These are phyloP conservation scores for Crotalus tigris DNA, from an alignment of 2,113 vertebrate species.

Conservation along the genomic window DNA sequence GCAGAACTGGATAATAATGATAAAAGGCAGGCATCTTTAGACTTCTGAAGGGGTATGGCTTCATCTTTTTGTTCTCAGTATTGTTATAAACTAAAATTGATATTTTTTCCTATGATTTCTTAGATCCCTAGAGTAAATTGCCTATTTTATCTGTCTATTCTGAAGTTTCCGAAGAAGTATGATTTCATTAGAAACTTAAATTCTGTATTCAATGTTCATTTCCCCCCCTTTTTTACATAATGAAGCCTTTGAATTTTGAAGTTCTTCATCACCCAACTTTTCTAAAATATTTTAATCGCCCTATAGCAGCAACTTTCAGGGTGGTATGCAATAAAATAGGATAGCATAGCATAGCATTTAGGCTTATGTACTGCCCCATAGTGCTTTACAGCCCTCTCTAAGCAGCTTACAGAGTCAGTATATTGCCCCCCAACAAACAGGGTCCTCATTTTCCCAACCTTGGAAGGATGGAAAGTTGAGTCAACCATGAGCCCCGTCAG, in stretches of 20 bases:
- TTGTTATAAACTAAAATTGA: not conserved
- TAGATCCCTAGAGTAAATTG: not conserved
- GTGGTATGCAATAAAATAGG: not conserved
- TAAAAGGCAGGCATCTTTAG: not conserved
- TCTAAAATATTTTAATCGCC: not conserved
- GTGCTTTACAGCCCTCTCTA: not conserved
- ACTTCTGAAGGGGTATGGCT: not conserved
- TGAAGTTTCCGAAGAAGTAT: not conserved
- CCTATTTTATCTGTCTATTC: not conserved
- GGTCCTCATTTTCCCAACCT: not conserved
- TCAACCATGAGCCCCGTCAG: not conserved
- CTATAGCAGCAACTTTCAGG: not conserved
- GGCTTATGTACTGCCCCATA: not conserved
- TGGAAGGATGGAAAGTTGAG: not conserved
- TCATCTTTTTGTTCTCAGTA: not conserved
- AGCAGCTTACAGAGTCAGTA: not conserved
- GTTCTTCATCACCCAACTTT: not conserved
- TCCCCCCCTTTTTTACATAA: not conserved
- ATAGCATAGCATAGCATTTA: not conserved
- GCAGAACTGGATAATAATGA: not conserved
- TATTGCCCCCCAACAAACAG: not conserved
- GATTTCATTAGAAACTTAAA: not conserved
- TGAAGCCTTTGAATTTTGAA: not conserved
- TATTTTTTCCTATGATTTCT: not conserved
- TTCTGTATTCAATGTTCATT: not conserved